Base-by-base conservation (phyloP, 64 coral and sea anemone species). In the Actinia equina region DNA sequence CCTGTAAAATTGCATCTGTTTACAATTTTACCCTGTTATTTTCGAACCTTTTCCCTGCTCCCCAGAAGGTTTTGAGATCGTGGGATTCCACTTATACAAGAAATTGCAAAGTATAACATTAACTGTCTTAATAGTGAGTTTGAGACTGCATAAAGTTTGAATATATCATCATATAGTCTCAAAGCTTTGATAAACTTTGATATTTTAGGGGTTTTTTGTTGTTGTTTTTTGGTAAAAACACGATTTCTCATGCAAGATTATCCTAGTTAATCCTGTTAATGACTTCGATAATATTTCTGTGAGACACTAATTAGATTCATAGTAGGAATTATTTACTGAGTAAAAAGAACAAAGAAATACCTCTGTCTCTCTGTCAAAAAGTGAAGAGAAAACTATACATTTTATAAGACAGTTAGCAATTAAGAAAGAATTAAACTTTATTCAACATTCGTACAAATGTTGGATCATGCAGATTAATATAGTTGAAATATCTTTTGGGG, bases 341-440 rank as follows among this genome's bases (percentile, higher is more conserved):
- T 16, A 17, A 79, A 20, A 9, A 23, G n/a, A 44, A 79, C 77
- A 79, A 79, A 17, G 37, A 44, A 79, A 79, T 79, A 79, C 77
- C 77, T 79, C 77, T 79, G 77, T 79, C 17, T 79, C 77, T 79
- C 30, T 79, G 77, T 79, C 77, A 79, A 79, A 63, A n/a, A 25
- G 6, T 65, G 62, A 23, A 65, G 6, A n/a, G 62, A 23, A 65
- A 65, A 65, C 62, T 65, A n/a, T 65, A 6, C n/a, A 23, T 65
- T n/a, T 9, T 23, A 65, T 23, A 60, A 60, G 59, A 60, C 59
- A 60, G 30, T 37, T 37, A 37, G n/a, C n/a, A n/a, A n/a, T n/a
- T 37, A 37, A 37, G 30, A 37, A 17, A 18, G 15, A 65, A 5
- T 65, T n/a, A 65, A 20, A 65, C 62, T 65, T 65, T 23, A 65